These are phyloP conservation scores for Drosophila pachea DNA, from an alignment of 1,140 invertebrate genomes.

Conservation along the genomic window DNA sequence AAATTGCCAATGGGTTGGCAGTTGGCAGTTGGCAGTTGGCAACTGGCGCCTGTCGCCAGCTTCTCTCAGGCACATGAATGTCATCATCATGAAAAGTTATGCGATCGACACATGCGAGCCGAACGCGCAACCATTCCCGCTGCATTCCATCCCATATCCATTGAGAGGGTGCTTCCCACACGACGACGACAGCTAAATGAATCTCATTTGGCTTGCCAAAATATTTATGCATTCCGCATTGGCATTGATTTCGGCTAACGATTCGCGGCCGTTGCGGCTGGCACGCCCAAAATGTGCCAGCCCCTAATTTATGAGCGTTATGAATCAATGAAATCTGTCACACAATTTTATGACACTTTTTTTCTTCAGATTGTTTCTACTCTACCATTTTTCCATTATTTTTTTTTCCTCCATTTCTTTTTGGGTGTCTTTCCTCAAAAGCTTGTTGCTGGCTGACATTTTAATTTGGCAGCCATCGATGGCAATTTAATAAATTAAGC, in stretches of 20 bases:
- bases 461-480: slow-evolving; percentile 76
- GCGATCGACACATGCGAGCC: slow-evolving; percentile 59
- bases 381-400: slow-evolving; percentile 1
- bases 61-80: slow-evolving; percentile 49
- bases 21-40: slow-evolving; percentile 1
- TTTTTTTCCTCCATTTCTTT: slow-evolving; percentile 6
- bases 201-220: slow-evolving; percentile 73
- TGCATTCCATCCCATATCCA: slow-evolving; percentile 48
- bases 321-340: slow-evolving; percentile 76
- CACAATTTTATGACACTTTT: slow-evolving; percentile 72
- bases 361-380: background rate
- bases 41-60: slow-evolving; percentile 58
- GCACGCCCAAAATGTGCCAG: slow-evolving; percentile 58
- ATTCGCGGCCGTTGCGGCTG: slow-evolving; percentile 16
- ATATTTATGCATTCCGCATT: slow-evolving; percentile 72
- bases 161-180: slow-evolving; percentile 44
- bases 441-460: slow-evolving; percentile 60
- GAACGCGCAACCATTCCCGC: slow-evolving; percentile 1
- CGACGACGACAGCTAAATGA: slow-evolving; percentile 69
- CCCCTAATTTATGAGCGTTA: slow-evolving; percentile 61
- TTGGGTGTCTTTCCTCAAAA: slow-evolving; percentile 20
- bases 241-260: slow-evolving; percentile 59
- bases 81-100: slow-evolving; percentile 67
- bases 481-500: slow-evolving; percentile 71
- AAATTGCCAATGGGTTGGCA: slow-evolving; percentile 37